Conservation (phyloP, 1,140 invertebrate genomes). For the Danaus plexippus region DNA sequence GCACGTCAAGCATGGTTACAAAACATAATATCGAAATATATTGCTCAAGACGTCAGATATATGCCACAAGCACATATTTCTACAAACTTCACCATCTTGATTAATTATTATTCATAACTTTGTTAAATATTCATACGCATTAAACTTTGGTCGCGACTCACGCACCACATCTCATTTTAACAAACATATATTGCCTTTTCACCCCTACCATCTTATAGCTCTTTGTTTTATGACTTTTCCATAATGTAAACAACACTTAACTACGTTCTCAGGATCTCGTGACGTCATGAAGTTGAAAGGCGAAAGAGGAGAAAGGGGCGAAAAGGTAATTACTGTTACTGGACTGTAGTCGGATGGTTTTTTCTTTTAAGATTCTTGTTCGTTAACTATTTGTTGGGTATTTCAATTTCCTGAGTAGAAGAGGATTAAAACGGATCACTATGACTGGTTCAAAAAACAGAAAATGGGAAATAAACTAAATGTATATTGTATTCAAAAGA, state of each 20-base stretch:
- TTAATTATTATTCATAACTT: conserved; percentile 26
- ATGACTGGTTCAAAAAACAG: too few species aligned
- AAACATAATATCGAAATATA: too few species aligned
- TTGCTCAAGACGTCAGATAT: conserved; percentile 3
- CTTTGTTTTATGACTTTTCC: conserved; percentile 38
- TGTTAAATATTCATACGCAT: conserved; percentile 17
- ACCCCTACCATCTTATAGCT: conserved; percentile 23
- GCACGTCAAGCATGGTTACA: too few species aligned
- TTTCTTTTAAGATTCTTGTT: conserved; percentile 12
- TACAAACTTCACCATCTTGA: conserved; percentile 19
- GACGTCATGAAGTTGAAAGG: conserved; percentile 41
- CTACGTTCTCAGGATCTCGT: conserved; percentile 39
- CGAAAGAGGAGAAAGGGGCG: conserved; percentile 49
- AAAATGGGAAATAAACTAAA: too few species aligned
- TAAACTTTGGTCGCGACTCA: conserved; percentile 16
- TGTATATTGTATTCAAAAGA: too few species aligned
- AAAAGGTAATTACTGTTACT: conserved; percentile 53
- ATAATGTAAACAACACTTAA: conserved; percentile 20
- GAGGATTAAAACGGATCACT: too few species aligned
- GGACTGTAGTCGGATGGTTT: conserved; percentile 5
- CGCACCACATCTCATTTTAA: conserved; percentile 18
- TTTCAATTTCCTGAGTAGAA: conserved; percentile 11
- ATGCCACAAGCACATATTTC: conserved; percentile 8
- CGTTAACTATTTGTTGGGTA: conserved; percentile 13
- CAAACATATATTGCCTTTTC: conserved; percentile 21